phyloP scores from a whole-genome alignment of 2,113 vertebrate species.

The Pomatorhinus ruficollis region DNA sequence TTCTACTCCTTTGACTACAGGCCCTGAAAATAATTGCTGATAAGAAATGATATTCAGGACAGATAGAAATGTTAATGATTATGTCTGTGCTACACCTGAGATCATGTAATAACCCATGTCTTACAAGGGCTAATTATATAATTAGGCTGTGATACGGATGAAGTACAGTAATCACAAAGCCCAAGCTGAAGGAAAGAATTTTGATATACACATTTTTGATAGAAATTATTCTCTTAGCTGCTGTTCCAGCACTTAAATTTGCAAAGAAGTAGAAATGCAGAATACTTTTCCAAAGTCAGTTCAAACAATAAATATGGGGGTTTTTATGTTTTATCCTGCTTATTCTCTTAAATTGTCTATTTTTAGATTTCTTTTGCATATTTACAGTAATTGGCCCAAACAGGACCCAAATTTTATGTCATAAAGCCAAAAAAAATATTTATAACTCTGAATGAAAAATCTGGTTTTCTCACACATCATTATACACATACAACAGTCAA shows the following conservation, averaged over 20 bases:
- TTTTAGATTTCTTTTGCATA: background rate
- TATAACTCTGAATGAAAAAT: background rate
- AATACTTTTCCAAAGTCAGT: background rate
- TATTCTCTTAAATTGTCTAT: background rate
- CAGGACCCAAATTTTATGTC: background rate
- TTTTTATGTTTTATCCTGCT: background rate
- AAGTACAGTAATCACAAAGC: background rate
- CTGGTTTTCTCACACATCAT: background rate
- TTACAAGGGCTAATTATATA: constrained; percentile 18
- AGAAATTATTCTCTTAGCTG: background rate
- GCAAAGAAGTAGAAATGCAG: background rate
- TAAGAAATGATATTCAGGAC: constrained; percentile 1
- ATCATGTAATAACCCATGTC: background rate
- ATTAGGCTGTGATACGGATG: background rate
- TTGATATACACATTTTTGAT: background rate
- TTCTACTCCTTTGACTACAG: background rate
- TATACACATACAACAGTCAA: background rate
- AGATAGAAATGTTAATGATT: constrained; percentile 32
- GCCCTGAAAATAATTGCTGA: constrained; percentile 13
- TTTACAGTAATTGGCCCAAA: background rate
- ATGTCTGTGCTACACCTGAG: background rate
- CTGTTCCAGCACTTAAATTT: background rate
- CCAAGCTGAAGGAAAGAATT: background rate
- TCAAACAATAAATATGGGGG: background rate
- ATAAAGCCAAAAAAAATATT: background rate